Evolutionary conservation across 2,888 invertebrate genomes (phyloP).

Genomic region (Myathropa florea): DNA sequence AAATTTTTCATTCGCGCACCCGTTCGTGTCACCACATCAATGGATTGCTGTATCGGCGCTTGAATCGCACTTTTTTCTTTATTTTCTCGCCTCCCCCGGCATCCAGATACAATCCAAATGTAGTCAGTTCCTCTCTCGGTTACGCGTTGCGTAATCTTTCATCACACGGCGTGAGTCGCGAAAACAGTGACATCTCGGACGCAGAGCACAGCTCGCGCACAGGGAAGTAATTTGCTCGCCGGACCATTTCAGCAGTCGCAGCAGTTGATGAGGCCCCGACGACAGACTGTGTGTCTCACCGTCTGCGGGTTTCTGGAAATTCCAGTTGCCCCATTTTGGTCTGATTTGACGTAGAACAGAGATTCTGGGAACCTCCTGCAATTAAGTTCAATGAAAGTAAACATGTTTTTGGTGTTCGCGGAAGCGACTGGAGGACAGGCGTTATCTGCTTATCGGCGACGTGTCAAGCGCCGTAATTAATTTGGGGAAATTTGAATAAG

Average conservation of each 20-base stretch:
- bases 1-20: not conserved
- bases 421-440: not conserved
- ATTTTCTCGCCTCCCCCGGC: not conserved
- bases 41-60: not conserved
- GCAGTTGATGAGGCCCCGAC: not conserved
- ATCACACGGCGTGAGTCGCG: not conserved
- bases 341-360: not conserved
- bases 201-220: not conserved
- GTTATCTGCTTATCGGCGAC: not conserved
- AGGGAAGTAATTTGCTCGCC: constrained; percentile 51
- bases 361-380: not conserved
- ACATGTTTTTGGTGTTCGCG: not conserved
- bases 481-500: not conserved
- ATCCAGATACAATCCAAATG: constrained; percentile 4
- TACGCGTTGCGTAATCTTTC: constrained; percentile 12
- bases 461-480: not conserved
- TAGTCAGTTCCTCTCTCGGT: not conserved
- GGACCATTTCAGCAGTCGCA: constrained; percentile 29
- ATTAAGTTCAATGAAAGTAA: not conserved
- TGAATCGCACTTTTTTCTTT: not conserved
- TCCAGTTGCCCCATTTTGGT: not conserved
- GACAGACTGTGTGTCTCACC: not conserved
- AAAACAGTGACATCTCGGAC: not conserved
- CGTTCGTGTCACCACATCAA: constrained; percentile 3
- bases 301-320: not conserved